Conservation (phyloP, 2,888 invertebrate species). For the Drosophila mayaguana region DNA sequence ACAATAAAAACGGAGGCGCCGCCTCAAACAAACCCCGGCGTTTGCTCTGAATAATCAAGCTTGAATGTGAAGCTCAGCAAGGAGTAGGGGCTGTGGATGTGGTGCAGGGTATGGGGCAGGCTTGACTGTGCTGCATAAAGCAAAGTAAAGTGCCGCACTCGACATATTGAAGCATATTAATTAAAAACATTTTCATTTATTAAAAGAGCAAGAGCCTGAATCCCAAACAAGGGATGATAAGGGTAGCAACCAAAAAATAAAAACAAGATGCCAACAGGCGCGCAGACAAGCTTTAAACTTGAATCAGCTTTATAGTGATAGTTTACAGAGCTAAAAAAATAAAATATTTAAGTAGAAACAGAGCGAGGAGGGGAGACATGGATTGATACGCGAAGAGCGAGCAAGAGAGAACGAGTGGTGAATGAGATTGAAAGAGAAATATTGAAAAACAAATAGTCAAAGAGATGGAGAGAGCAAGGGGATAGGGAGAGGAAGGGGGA, state of each 20-base stretch:
- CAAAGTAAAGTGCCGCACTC: constrained; percentile 65
- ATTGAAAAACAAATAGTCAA: no score
- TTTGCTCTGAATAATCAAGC: constrained; percentile 34
- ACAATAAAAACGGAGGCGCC: constrained; percentile 58
- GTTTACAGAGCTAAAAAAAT: no score
- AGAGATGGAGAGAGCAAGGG: no score
- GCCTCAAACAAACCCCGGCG: constrained; percentile 31
- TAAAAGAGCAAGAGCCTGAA: constrained; percentile 62
- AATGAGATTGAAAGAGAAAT: no score
- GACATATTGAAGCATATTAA: constrained; percentile 78
- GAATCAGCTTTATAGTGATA: not conserved
- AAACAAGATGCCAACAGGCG: not conserved
- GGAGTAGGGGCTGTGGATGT: constrained; percentile 10
- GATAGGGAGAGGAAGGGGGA: no score
- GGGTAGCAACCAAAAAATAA: not conserved
- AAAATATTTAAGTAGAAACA: no score
- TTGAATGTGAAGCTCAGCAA: not conserved
- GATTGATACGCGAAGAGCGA: no score
- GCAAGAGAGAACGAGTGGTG: no score
- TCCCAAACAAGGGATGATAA: constrained; percentile 8
- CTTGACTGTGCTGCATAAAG: constrained; percentile 38
- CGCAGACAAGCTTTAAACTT: constrained; percentile 3
- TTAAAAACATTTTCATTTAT: constrained; percentile 74
- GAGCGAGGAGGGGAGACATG: no score
- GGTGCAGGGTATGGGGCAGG: constrained; percentile 5